Base-by-base conservation (phyloP, 2,113 vertebrate genomes). In the Corythaixoides concolor region DNA sequence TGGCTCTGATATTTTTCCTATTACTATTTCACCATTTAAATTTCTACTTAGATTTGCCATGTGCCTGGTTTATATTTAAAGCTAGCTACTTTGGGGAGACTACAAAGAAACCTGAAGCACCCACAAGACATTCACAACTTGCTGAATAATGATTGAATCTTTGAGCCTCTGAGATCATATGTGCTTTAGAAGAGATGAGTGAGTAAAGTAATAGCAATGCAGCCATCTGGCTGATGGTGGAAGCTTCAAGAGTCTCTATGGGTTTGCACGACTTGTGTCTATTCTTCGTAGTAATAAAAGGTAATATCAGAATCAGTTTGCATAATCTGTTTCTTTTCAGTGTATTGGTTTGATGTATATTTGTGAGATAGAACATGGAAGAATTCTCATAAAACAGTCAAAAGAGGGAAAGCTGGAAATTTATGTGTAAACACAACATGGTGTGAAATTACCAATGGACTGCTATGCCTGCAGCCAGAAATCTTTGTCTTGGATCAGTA, bases 381-480 rank as follows among this genome's bases (percentile, higher is more conserved):
- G 41, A 74, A 63, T 91, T 97, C 66, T 92, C 79, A 88, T 90
- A 94, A 94, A 96, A 83, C 58, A 83, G 37, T 89, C 81, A 96
- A 85, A 91, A 28, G n/a, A 95, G 79, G 56, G 32, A 86, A 85
- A 92, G 43, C 56, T 85, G 67, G 30, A 75, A 87, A 97, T 79
- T 82, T 88, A 89, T 90, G 67, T 74, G 79, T 85, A 87, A 93
- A 91, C 58, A 89, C 80, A 81, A 68, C 37, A 39, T 74, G 70
- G 69, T 78, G 76, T 95, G 89, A 96, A 94, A 95, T 95, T 91
- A 86, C 88, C 76, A 60, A 58, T 67, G 76, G 62, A 56, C 78
- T 96, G 52, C 32, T 90, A 32, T 76, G 80, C 72, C 90, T 89
- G 77, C 88, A 93, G 75, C 8, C 26, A 94, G 73, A 91, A 94